These are phyloP conservation scores for Apamea sordens DNA, from an alignment of 2,888 invertebrate species.

Conservation along the genomic window DNA sequence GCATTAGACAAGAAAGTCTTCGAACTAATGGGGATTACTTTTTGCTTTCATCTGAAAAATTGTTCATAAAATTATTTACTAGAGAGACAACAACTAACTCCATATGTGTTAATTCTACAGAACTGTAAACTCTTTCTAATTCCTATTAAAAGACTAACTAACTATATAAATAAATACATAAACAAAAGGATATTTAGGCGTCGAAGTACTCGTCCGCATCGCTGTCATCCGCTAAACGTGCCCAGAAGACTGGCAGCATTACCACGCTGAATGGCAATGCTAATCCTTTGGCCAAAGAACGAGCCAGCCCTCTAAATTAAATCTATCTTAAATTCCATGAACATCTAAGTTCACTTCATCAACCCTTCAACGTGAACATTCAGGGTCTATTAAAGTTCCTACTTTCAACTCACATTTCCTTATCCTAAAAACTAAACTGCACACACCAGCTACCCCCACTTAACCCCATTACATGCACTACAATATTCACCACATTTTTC, in stretches of 20 bases:
- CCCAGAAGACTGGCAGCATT: too few relatives aligned
- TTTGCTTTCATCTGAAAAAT: too few relatives aligned
- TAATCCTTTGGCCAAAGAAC: too few relatives aligned
- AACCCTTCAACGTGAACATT: background rate
- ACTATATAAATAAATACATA: too few relatives aligned
- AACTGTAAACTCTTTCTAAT: too few relatives aligned
- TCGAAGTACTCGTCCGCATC: too few relatives aligned
- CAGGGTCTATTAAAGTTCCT: background rate
- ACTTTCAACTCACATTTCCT: background rate
- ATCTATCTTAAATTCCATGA: background rate
- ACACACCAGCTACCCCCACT: constrained; percentile 33
- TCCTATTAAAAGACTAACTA: too few relatives aligned
- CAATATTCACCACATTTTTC: constrained; percentile 55
- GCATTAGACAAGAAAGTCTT: too few relatives aligned
- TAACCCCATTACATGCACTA: constrained; percentile 59
- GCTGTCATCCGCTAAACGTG: too few relatives aligned
- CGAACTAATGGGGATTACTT: background rate
- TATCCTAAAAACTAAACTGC: constrained; percentile 22
- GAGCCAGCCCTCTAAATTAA: too few relatives aligned
- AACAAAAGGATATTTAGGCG: too few relatives aligned
- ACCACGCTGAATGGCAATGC: too few relatives aligned
- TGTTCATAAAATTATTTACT: background rate
- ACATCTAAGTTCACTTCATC: background rate
- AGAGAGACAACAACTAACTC: background rate
- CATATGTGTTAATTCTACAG: background rate